A percentile compares a stretch with the other conserved stretches of the same genome.
Conservation (phyloP, 1,140 invertebrate genomes). For the Tetranychus cinnabarinus region DNA sequence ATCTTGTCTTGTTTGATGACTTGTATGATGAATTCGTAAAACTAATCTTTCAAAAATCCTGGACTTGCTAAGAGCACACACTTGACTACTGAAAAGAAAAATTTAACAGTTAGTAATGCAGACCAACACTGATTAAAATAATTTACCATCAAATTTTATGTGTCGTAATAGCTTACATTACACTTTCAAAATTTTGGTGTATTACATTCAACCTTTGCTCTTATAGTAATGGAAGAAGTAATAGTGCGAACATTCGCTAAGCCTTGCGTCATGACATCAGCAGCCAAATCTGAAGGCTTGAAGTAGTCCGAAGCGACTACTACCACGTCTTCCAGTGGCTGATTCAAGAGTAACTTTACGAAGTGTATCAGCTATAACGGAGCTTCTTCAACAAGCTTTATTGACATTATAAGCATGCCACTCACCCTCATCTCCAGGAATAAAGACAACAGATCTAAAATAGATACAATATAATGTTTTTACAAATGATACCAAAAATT, state of each 20-base stretch:
- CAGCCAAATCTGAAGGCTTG: slow-evolving; percentile 83
- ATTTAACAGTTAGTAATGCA: background rate
- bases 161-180: slow-evolving; percentile 89
- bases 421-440: slow-evolving; percentile 78
- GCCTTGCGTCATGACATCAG: slow-evolving; percentile 63
- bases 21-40: slow-evolving; percentile 79
- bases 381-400: slow-evolving; percentile 44
- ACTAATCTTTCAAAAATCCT: slow-evolving; percentile 94
- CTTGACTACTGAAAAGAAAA: slow-evolving; percentile 45
- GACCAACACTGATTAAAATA: background rate
- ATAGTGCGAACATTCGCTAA: slow-evolving; percentile 89
- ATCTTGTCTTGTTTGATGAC: slow-evolving; percentile 63
- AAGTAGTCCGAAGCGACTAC: slow-evolving; percentile 63
- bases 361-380: slow-evolving; percentile 75
- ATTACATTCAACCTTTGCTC: slow-evolving; percentile 84
- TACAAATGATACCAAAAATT: background rate
- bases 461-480: background rate
- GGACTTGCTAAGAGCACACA: slow-evolving; percentile 88
- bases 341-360: slow-evolving; percentile 67
- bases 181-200: slow-evolving; percentile 83
- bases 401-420: slow-evolving; percentile 98
- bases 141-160: slow-evolving; percentile 60
- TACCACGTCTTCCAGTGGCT: slow-evolving; percentile 77
- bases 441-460: background rate
- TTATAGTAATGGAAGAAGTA: slow-evolving; percentile 77